Base-by-base conservation (phyloP, 1,140 invertebrate species). In the Neelides sp. region DNA sequence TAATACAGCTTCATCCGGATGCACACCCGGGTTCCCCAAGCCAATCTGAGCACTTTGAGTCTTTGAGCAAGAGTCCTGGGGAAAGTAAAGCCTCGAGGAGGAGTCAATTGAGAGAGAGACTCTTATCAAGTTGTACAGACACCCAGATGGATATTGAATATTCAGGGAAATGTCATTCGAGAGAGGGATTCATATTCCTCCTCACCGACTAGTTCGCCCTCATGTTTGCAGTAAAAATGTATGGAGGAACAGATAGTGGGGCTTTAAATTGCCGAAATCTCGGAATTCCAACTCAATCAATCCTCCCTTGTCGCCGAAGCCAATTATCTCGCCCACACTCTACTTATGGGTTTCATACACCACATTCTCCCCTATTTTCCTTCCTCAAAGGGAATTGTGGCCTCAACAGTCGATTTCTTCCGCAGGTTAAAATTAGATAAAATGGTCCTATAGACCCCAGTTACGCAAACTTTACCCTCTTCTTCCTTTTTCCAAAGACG, bases 161-260 rank as follows among this genome's bases (percentile, higher is more conserved):
- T 54, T 48, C 46, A 54, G 52, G 30, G 20, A 48, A 54, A 44
- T 54, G 46, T 47, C 51, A 53, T 8, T 32, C 30, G 30, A 47
- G 36, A 20, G 39, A 28, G 36, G n/a, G 35, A 24, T 30, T 24
- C 47, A 8, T 24, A 5, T 10, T 44, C 8, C n/a, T 34, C 30
- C 15, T 39, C 4, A 17, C 15, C 36, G 15, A 17, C 15, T 15
- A 39, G 4, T 7, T 7, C 36, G 36, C n/a, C 26, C 8, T 24
- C 13, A 39, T 50, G 37, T 42, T 42, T 50, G 39, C 47, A 15
- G 23, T 28, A 50, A 48, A 50, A 50, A 50, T 50, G 48, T 42
- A 50, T 50, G 48, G 37, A 13, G 1, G 23, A 8, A 3, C 37
- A 40, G 48, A 40, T 39, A 50, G 36, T 13, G 2, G 20, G n/a